Conservation (phyloP, 1,140 invertebrate genomes). For the Eumeta japonica region DNA sequence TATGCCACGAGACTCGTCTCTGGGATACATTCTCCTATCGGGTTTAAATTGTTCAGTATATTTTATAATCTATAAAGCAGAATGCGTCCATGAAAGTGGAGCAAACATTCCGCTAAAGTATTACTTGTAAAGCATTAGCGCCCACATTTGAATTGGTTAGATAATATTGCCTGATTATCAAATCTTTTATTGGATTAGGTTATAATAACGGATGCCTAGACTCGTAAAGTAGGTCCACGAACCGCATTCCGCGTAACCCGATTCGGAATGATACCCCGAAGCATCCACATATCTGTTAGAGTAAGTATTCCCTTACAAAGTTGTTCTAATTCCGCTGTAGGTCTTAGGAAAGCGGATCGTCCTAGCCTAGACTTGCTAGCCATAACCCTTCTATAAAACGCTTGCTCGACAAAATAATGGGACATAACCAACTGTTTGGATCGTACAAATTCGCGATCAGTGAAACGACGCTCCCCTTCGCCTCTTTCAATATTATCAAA, state of each 20-base stretch:
- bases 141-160: too few relatives aligned
- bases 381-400: neutral
- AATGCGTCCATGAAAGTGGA: too few relatives aligned
- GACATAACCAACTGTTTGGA: neutral
- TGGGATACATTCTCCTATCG: too few relatives aligned
- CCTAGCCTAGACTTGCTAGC: neutral
- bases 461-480: neutral
- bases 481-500: conserved; percentile 3
- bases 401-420: neutral
- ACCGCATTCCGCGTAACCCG: neutral
- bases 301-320: neutral
- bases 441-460: neutral
- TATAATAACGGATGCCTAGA: too few relatives aligned
- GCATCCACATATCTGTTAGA: neutral
- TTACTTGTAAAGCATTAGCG: too few relatives aligned
- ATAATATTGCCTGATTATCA: too few relatives aligned
- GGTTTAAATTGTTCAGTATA: too few relatives aligned
- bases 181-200: too few relatives aligned
- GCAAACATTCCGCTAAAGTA: too few relatives aligned
- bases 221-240: too few relatives aligned
- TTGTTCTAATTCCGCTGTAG: neutral
- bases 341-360: neutral
- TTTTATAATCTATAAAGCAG: too few relatives aligned
- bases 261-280: neutral
- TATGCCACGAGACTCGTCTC: too few relatives aligned